These are phyloP conservation scores for Cebidichthys violaceus DNA, from an alignment of 2,113 vertebrate genomes.

Conservation along the genomic window DNA sequence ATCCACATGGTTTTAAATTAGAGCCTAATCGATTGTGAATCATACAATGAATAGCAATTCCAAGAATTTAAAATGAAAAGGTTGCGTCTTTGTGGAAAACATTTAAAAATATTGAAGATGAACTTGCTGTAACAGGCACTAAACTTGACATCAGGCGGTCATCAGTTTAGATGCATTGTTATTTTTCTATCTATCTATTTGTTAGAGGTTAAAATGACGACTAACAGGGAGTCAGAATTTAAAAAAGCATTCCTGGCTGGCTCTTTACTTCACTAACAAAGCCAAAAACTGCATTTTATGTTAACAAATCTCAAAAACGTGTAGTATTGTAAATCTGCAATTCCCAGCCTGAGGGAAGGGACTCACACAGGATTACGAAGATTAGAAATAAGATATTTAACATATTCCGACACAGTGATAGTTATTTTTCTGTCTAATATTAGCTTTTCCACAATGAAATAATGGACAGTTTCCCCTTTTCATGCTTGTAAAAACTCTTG, in stretches of 20 bases:
- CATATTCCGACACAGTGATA: conserved; percentile 14
- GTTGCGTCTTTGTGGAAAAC: conserved; percentile 7
- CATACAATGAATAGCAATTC: conserved; percentile 18
- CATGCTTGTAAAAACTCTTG: not conserved
- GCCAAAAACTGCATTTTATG: conserved; percentile 26
- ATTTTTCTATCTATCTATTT: conserved; percentile 23
- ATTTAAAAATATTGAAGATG: conserved; percentile 10
- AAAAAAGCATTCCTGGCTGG: not conserved
- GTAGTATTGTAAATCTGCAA: not conserved
- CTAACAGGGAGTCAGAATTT: not conserved
- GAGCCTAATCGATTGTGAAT: conserved; percentile 30
- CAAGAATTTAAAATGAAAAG: conserved; percentile 34
- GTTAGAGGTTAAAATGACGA: conserved; percentile 5
- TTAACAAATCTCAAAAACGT: conserved; percentile 2
- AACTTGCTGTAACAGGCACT: conserved; percentile 4
- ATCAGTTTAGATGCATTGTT: not conserved
- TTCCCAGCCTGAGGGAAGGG: not conserved
- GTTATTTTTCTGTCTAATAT: conserved; percentile 1
- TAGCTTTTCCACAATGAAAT: not conserved
- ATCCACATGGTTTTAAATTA: conserved; percentile 43
- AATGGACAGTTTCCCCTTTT: not conserved
- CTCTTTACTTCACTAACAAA: not conserved
- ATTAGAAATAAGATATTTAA: conserved; percentile 18
- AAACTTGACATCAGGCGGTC: not conserved
- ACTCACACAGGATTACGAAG: not conserved